A percentile compares a stretch with the other conserved stretches of the same genome.
Conservation (phyloP, 2,888 invertebrate genomes). For the Hedychridium roseum region DNA sequence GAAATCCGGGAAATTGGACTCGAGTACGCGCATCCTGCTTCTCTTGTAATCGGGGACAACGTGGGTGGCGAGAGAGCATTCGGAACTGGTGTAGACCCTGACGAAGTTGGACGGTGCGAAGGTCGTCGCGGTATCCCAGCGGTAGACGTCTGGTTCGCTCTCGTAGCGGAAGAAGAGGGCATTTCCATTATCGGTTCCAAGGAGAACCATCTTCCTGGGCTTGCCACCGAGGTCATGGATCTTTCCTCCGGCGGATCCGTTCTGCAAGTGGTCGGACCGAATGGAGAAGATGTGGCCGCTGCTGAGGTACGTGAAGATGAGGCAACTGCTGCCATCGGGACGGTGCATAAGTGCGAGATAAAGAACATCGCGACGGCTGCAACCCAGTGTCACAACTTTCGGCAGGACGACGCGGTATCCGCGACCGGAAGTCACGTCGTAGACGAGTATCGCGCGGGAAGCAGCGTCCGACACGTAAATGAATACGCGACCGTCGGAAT, state of each 20-base stretch:
- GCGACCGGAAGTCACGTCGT: constrained; percentile 70
- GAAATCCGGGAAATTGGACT: constrained; percentile 73
- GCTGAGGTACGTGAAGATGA: constrained; percentile 73
- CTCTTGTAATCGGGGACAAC: constrained; percentile 69
- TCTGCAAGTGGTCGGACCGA: constrained; percentile 70
- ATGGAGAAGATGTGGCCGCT: constrained; percentile 72
- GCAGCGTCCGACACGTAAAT: constrained; percentile 66
- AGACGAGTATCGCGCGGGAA: constrained; percentile 66
- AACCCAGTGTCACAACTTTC: constrained; percentile 65
- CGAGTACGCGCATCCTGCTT: constrained; percentile 68
- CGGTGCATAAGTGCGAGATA: constrained; percentile 72
- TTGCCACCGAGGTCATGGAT: constrained; percentile 68
- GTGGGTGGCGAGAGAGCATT: constrained; percentile 69
- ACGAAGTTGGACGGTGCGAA: constrained; percentile 65
- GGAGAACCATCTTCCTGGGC: constrained; percentile 68
- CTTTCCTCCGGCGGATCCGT: constrained; percentile 68
- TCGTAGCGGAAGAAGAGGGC: constrained; percentile 71
- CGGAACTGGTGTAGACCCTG: constrained; percentile 66
- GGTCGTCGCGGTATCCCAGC: constrained; percentile 67
- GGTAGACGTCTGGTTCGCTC: constrained; percentile 68
- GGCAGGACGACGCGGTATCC: constrained; percentile 74
- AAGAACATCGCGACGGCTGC: constrained; percentile 70
- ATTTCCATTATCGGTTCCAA: constrained; percentile 72
- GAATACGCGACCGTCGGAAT: constrained; percentile 64
- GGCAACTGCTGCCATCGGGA: constrained; percentile 67